Evolutionary conservation across 2,888 invertebrate genomes (phyloP).

Genomic region (Mechanitis mazaeus): DNA sequence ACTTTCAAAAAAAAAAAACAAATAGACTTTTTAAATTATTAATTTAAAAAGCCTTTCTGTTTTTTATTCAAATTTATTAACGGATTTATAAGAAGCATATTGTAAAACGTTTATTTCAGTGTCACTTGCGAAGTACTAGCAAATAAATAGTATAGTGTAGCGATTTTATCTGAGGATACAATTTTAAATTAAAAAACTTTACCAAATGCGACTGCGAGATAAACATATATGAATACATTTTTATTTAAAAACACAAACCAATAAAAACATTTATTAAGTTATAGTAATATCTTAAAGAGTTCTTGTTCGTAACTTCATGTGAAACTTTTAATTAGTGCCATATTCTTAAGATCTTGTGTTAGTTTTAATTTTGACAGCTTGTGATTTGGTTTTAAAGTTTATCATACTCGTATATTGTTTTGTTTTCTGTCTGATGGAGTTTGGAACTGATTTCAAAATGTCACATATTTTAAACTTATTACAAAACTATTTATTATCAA

Average conservation of each 20-base stretch:
- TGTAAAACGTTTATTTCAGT: slow-evolving; percentile 7
- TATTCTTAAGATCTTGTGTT: too few relatives aligned
- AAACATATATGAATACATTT: slow-evolving; percentile 18
- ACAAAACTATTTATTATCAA: too few relatives aligned
- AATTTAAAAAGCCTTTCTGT: too few relatives aligned
- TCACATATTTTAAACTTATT: too few relatives aligned
- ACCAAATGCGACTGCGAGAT: slow-evolving; percentile 18
- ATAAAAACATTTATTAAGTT: slow-evolving; percentile 8
- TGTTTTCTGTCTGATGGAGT: too few relatives aligned
- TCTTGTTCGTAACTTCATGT: neutral
- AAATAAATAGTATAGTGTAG: slow-evolving; percentile 22
- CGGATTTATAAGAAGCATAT: too few relatives aligned
- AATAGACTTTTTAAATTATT: too few relatives aligned
- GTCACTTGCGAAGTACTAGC: slow-evolving; percentile 21
- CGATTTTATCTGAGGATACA: slow-evolving; percentile 25
- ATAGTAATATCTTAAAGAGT: slow-evolving; percentile 2
- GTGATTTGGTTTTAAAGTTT: too few relatives aligned
- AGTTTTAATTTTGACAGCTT: slow-evolving; percentile 8
- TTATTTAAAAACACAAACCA: slow-evolving; percentile 4
- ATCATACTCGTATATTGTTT: too few relatives aligned
- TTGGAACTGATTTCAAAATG: too few relatives aligned
- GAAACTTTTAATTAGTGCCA: slow-evolving; percentile 7
- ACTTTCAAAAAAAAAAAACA: too few relatives aligned
- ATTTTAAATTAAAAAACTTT: slow-evolving; percentile 32
- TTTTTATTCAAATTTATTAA: too few relatives aligned